Evolutionary conservation across 2,888 invertebrate genomes (phyloP), one percentile per base, ranked within the genome.

Genomic region (Pterobdella sp.): DNA sequence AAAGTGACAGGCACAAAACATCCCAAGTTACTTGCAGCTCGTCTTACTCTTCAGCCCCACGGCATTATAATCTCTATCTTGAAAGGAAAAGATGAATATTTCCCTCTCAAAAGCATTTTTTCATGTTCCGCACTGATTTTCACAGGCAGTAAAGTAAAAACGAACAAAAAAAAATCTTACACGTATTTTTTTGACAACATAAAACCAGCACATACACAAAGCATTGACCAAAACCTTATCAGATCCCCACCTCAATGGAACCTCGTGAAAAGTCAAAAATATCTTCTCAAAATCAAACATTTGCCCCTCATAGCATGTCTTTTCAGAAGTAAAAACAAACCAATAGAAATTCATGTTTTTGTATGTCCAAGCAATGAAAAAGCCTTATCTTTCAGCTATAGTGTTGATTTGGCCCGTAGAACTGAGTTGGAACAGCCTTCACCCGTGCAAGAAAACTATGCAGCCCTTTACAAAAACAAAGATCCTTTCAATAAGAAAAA

Each of bases 271-370:
- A 94, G 94, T 68, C 94, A 95, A 84, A 94, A 94, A 10, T 88
- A 93, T 74, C 89, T 93, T 78, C 93, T 94, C 32, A 91, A 93
- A 78, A 90, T 92, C 73, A 89, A 91, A 77, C 96, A 98, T 84
- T 96, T 96, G 74, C 95, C 97, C 36, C 87, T 98, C 76, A 94
- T 98, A 84, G 95, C 96, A 63, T 95, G 95, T 79, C 96, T 98
- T 76, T 86, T 98, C 79, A 88, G 97, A 68, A 88, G 97, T 77
- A 96, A 95, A 67, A 91, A 92, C 69, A 97, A 97, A 72, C 95
- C 97, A 79, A 87, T 98, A 76, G 98, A 98, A 86, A 97, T 97
- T 86, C 97, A 98, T 86, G 94, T 95, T 77, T 97, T 98, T 85
- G 93, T 98, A 81, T 94, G 95, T 85, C 93, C 94, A 10, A 75